phyloP scores from a whole-genome alignment of 2,888 invertebrate species.

The Hymenopus coronatus region DNA sequence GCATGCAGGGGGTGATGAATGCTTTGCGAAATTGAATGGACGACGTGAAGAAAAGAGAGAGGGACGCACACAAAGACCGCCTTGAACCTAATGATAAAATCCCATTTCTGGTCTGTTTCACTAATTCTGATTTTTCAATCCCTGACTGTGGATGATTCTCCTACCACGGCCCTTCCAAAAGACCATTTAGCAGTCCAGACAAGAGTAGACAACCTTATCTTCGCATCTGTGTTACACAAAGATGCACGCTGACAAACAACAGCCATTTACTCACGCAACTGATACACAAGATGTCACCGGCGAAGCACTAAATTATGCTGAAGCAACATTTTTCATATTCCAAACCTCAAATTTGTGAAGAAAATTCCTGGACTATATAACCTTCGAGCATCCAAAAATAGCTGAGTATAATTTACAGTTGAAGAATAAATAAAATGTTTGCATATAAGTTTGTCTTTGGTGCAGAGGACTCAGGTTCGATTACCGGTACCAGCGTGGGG shows the following conservation, averaged over 20 bases:
- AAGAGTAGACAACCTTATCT: background rate
- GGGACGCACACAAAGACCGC: background rate
- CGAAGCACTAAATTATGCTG: no score
- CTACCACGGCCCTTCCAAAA: background rate
- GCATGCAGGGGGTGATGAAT: background rate
- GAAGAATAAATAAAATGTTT: no score
- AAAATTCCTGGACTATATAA: no score
- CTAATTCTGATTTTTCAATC: conserved; percentile 12
- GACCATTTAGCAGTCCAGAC: background rate
- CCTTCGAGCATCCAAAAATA: no score
- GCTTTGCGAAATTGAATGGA: conserved; percentile 6
- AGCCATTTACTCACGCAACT: background rate
- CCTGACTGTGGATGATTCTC: background rate
- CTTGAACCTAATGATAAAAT: conserved; percentile 10
- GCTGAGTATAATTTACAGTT: no score
- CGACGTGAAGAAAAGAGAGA: background rate
- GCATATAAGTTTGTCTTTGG: no score
- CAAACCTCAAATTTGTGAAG: no score
- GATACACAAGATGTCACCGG: background rate
- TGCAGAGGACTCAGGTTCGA: no score
- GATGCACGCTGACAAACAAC: background rate
- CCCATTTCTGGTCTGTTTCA: conserved; percentile 14
- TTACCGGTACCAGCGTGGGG: no score
- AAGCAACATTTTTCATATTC: no score
- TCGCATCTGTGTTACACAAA: background rate